These are phyloP conservation scores for Drosophila borborema DNA, from an alignment of 2,888 invertebrate species.

Conservation along the genomic window DNA sequence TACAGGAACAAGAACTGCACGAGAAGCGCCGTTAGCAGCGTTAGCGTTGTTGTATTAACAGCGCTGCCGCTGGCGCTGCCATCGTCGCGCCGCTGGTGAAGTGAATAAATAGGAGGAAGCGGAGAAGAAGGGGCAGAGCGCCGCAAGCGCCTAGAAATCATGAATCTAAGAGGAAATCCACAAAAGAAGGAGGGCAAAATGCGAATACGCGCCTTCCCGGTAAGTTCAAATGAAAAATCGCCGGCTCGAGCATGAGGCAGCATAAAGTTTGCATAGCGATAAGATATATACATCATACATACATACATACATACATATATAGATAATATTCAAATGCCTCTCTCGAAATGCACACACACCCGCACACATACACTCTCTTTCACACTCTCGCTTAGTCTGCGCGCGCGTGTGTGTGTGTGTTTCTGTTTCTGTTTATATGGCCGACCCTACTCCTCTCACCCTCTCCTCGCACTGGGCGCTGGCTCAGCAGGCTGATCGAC, in stretches of 20 bases:
- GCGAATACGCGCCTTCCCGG: slow-evolving; percentile 99
- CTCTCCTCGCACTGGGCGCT: slow-evolving; percentile 9
- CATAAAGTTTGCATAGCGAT: slow-evolving; percentile 22
- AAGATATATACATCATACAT: slow-evolving; percentile 16
- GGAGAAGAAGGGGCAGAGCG: slow-evolving; percentile 78
- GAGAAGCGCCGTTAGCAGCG: slow-evolving; percentile 21
- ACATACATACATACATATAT: background rate
- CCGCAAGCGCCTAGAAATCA: slow-evolving; percentile 77
- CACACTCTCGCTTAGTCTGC: background rate
- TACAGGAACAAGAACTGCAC: slow-evolving; percentile 29
- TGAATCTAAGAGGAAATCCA: slow-evolving; percentile 86
- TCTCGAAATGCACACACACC: background rate
- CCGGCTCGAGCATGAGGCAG: slow-evolving; percentile 31
- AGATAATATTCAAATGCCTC: slow-evolving; percentile 1
- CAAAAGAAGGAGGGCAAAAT: slow-evolving; percentile 98
- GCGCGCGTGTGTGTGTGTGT: background rate
- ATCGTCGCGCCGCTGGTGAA: slow-evolving; percentile 63
- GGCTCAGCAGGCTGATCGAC: slow-evolving; percentile 42
- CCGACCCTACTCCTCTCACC: background rate
- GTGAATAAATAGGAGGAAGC: slow-evolving; percentile 75
- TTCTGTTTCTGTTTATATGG: slow-evolving; percentile 4
- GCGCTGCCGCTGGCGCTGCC: slow-evolving; percentile 40
- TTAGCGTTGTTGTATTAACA: slow-evolving; percentile 28
- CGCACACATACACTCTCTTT: background rate
- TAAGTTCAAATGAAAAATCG: slow-evolving; percentile 87